phyloP scores from a whole-genome alignment of 2,113 vertebrate genomes.

The Leiothrix lutea region DNA sequence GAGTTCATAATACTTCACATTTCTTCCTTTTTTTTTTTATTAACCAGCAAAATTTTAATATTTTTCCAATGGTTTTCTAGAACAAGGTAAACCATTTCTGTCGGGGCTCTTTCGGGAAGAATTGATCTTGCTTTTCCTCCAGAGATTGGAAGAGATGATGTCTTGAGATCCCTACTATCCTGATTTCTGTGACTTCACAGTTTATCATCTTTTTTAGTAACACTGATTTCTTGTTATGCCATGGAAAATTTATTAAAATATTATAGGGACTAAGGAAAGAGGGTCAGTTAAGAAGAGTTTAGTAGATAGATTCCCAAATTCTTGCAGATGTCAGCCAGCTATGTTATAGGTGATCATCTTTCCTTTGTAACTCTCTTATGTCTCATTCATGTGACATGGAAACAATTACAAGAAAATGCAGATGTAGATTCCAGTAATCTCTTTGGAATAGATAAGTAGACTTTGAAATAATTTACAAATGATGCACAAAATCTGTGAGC shows the following conservation, averaged over 20 bases:
- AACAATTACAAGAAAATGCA: constrained; percentile 87
- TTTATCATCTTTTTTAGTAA: not conserved
- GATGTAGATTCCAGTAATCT: constrained; percentile 87
- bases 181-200: not conserved
- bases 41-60: not conserved
- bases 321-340: constrained; percentile 53
- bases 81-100: not conserved
- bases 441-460: constrained; percentile 87
- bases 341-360: constrained; percentile 65
- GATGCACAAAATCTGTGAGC: constrained; percentile 85
- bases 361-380: constrained; percentile 66
- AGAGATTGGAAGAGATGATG: not conserved
- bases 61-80: not conserved
- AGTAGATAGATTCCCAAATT: not conserved
- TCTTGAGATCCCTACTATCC: not conserved
- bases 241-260: not conserved
- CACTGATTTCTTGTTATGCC: not conserved
- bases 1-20: not conserved
- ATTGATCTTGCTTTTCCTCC: not conserved
- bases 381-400: constrained; percentile 79
- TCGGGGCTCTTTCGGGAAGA: not conserved
- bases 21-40: not conserved
- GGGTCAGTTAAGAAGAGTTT: not conserved
- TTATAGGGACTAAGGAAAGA: not conserved
- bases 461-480: constrained; percentile 90